Percentiles rank a stretch among this genome's conserved stretches.
Evolutionary conservation across 2,888 invertebrate species (phyloP).

Genomic region (Xestobium rufovillosum): DNA sequence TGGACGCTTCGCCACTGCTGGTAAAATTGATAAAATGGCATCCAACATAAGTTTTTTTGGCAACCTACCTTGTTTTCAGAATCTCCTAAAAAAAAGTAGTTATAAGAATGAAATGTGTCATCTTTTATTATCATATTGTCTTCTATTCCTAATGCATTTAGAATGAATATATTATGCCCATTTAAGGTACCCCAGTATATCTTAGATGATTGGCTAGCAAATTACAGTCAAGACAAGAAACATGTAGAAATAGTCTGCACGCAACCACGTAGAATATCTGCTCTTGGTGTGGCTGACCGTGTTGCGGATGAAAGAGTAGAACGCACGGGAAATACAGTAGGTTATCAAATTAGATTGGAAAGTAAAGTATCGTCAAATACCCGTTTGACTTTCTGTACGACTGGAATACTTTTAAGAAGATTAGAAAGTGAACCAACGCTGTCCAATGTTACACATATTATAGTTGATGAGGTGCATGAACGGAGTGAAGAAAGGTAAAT

Average conservation of each 20-base stretch:
- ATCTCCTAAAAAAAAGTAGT: no score
- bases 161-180: no score
- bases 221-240: conserved; percentile 46
- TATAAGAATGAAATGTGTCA: no score
- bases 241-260: conserved; percentile 86
- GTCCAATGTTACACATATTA: conserved; percentile 70
- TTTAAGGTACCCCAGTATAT: conserved; percentile 96
- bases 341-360: conserved; percentile 70
- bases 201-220: conserved; percentile 74
- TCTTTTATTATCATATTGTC: no score
- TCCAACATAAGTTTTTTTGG: no score
- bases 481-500: conserved; percentile 72
- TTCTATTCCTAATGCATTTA: no score
- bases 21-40: no score
- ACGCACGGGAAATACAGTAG: conserved; percentile 58
- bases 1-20: no score
- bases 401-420: conserved; percentile 79
- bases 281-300: conserved; percentile 85
- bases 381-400: conserved; percentile 85
- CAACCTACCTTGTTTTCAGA: no score
- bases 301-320: conserved; percentile 83
- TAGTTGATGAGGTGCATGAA: conserved; percentile 92
- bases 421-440: conserved; percentile 72
- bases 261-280: conserved; percentile 85
- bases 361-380: conserved; percentile 71